These are phyloP conservation scores for Drosophila monieri DNA, from an alignment of 2,888 invertebrate species.

Conservation along the genomic window DNA sequence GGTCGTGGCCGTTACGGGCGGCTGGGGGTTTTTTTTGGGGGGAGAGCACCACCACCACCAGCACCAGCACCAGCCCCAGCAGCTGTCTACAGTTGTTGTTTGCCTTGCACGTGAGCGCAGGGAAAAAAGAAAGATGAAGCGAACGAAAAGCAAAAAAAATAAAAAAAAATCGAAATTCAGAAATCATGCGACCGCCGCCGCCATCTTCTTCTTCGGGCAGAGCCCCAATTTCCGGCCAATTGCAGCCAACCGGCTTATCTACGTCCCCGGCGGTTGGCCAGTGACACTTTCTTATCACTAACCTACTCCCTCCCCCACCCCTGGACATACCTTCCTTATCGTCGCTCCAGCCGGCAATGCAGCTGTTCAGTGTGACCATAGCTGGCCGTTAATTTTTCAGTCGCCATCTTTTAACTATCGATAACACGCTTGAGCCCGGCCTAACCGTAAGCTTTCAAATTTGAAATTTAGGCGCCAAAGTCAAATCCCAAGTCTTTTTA, in stretches of 20 bases:
- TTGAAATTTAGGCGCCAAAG: slow-evolving; percentile 1
- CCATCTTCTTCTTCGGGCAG: slow-evolving; percentile 46
- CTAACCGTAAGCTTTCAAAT: background rate
- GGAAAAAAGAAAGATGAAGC: slow-evolving; percentile 1
- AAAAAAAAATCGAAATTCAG: slow-evolving; percentile 9
- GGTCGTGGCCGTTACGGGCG: background rate
- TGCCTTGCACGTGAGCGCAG: slow-evolving; percentile 58
- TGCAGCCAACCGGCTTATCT: slow-evolving; percentile 57
- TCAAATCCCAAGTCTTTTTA: background rate
- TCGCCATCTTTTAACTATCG: slow-evolving; percentile 28
- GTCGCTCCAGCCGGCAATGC: slow-evolving; percentile 14
- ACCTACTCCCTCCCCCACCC: background rate
- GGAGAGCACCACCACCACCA: background rate
- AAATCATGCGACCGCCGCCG: slow-evolving; percentile 47
- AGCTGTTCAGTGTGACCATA: background rate
- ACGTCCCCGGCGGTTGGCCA: slow-evolving; percentile 48
- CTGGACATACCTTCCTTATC: background rate
- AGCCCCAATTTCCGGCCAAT: slow-evolving; percentile 46
- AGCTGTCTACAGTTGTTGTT: slow-evolving; percentile 47
- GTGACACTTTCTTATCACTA: slow-evolving; percentile 44
- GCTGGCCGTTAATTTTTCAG: too few species aligned
- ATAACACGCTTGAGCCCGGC: slow-evolving; percentile 36
- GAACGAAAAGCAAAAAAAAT: background rate
- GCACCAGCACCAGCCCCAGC: too few species aligned
- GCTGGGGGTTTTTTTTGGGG: slow-evolving; percentile 1